These are phyloP conservation scores for Reticulitermes speratus DNA, from an alignment of 1,140 invertebrate species.

Conservation along the genomic window DNA sequence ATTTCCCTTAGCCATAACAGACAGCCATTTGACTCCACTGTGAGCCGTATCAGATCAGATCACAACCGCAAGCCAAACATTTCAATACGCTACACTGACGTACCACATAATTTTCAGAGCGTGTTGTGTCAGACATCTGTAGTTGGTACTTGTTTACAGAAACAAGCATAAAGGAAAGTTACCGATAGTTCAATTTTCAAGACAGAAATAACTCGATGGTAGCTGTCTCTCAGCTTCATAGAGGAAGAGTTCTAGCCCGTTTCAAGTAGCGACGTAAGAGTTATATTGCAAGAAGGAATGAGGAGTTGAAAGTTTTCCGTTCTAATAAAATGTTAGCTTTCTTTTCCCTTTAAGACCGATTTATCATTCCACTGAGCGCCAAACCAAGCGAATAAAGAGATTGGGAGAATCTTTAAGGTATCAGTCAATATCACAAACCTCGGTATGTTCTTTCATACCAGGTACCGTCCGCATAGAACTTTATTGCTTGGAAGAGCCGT, in stretches of 20 bases:
- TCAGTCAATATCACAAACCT: conserved; percentile 6
- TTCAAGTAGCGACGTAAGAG: not conserved
- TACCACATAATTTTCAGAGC: no score
- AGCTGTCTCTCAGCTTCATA: not conserved
- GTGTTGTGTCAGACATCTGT: no score
- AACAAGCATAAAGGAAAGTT: not conserved
- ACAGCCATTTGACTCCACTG: no score
- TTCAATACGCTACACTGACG: no score
- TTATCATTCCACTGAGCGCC: conserved; percentile 14
- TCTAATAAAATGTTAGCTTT: not conserved
- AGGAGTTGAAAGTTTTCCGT: not conserved
- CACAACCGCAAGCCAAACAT: no score
- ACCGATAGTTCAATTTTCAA: not conserved
- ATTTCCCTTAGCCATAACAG: no score
- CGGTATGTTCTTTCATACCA: not conserved
- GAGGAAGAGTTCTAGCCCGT: not conserved
- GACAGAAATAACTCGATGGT: not conserved
- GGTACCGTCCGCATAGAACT: not conserved
- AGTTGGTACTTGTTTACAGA: not conserved
- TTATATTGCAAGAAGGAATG: not conserved
- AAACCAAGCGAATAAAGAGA: conserved; percentile 16
- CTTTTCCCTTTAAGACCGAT: not conserved
- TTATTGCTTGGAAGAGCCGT: not conserved
- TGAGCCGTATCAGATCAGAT: no score
- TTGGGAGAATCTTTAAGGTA: conserved; percentile 1